phyloP scores from a whole-genome alignment of 2,888 invertebrate genomes.

The Drosophila diplacantha region DNA sequence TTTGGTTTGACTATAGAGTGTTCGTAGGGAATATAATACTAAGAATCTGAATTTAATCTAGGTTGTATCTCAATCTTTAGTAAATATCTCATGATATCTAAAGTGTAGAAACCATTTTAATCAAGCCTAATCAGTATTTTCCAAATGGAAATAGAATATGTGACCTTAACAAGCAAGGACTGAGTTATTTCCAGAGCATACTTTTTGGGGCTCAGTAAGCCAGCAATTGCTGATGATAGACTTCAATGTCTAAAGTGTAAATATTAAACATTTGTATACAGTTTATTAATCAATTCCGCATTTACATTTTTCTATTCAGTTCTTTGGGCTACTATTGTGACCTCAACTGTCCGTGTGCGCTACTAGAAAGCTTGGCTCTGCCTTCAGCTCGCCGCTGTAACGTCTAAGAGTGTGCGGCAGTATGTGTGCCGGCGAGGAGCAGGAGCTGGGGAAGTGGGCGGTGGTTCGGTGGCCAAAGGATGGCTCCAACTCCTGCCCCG shows the following conservation, averaged over 20 bases:
- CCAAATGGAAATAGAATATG: no score
- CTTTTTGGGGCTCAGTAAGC: neutral
- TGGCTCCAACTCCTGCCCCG: conserved; percentile 37
- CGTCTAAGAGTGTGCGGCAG: conserved; percentile 65
- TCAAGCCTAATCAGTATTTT: no score
- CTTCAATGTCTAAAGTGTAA: neutral
- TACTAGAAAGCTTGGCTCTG: conserved; percentile 67
- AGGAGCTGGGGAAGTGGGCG: conserved; percentile 28
- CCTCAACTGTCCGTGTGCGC: conserved; percentile 46
- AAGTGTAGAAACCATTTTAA: no score
- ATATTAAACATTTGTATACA: no score
- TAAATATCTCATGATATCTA: neutral
- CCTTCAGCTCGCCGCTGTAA: conserved; percentile 62
- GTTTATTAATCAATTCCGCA: neutral
- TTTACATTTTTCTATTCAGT: neutral
- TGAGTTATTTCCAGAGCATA: neutral
- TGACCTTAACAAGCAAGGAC: no score
- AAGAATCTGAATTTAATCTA: neutral
- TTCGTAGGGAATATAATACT: no score
- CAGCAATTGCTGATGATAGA: neutral
- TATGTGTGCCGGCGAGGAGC: conserved; percentile 30
- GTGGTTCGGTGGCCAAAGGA: conserved; percentile 46
- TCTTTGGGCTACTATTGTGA: conserved; percentile 9
- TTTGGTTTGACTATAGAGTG: no score
- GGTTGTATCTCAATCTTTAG: neutral